These are phyloP conservation scores for Lucifuga dentata DNA, from an alignment of 2,113 vertebrate species.

Conservation along the genomic window DNA sequence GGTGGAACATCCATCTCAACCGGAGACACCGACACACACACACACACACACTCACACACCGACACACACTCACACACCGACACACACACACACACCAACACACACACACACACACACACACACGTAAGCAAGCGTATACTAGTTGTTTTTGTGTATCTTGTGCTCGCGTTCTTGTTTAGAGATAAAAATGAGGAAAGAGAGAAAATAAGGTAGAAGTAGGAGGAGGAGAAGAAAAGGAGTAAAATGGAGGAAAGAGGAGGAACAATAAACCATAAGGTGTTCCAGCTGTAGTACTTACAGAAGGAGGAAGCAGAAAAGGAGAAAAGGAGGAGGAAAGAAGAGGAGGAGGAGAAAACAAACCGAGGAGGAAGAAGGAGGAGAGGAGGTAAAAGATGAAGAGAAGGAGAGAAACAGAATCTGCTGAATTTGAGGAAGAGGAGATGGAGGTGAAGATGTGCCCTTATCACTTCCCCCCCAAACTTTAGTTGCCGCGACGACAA, in stretches of 20 bases:
- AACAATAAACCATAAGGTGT: too few species aligned
- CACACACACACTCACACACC: slow-evolving; percentile 36
- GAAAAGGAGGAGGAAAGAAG: neutral
- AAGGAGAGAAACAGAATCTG: too few species aligned
- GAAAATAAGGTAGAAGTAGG: too few species aligned
- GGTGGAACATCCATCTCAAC: slow-evolving; percentile 65
- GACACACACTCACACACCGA: slow-evolving; percentile 22
- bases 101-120: slow-evolving; percentile 19
- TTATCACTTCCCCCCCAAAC: slow-evolving; percentile 50
- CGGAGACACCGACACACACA: slow-evolving; percentile 48
- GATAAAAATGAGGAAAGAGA: neutral
- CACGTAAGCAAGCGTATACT: slow-evolving; percentile 22
- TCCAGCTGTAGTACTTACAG: too few species aligned
- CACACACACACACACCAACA: slow-evolving; percentile 24
- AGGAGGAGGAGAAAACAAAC: neutral
- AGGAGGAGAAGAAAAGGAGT: neutral
- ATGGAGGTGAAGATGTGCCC: slow-evolving; percentile 25
- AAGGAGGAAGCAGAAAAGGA: too few species aligned
- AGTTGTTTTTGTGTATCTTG: neutral
- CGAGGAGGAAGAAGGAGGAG: neutral
- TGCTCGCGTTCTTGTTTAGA: too few species aligned
- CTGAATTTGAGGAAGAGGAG: slow-evolving; percentile 23
- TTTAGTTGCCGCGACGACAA: slow-evolving; percentile 46
- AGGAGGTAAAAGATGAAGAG: neutral
- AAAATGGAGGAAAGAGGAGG: too few species aligned